Conservation (phyloP, 2,888 invertebrate species). For the Junonia oenone region DNA sequence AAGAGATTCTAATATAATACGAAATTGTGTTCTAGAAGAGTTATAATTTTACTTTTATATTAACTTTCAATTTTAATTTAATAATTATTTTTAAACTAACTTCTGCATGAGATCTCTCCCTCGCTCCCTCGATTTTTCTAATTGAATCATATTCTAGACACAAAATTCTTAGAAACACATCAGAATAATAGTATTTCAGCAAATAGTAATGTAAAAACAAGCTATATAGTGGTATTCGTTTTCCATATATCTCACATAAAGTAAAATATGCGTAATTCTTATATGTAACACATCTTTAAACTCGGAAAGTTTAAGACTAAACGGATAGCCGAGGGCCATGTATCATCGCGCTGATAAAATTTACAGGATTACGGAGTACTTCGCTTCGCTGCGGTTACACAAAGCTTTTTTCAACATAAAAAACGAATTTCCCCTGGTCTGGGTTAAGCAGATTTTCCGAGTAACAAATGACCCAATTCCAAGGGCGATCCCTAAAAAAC, state of each 20-base stretch:
- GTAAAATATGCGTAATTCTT: neutral
- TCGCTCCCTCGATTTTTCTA: too few species aligned
- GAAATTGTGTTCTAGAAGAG: too few species aligned
- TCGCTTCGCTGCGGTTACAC: conserved; percentile 17
- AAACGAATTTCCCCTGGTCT: conserved; percentile 9
- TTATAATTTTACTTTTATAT: too few species aligned
- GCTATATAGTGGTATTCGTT: too few species aligned
- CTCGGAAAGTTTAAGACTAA: neutral
- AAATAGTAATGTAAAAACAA: too few species aligned
- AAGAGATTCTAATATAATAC: too few species aligned
- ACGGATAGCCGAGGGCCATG: conserved; percentile 11
- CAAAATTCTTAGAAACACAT: too few species aligned
- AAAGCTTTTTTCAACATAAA: conserved; percentile 14
- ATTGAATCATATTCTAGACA: too few species aligned
- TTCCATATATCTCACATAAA: neutral
- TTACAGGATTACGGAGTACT: conserved; percentile 15
- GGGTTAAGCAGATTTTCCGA: conserved; percentile 16
- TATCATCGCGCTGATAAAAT: conserved; percentile 23
- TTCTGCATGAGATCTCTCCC: too few species aligned
- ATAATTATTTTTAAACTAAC: too few species aligned
- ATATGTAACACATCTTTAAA: neutral
- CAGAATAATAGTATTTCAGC: too few species aligned
- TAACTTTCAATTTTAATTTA: too few species aligned
- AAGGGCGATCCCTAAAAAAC: conserved; percentile 39
- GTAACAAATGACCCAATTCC: conserved; percentile 42